Evolutionary conservation across 1,140 invertebrate species (phyloP), one percentile per base, ranked within the genome.

Genomic region (Drosophila grimshawi): DNA sequence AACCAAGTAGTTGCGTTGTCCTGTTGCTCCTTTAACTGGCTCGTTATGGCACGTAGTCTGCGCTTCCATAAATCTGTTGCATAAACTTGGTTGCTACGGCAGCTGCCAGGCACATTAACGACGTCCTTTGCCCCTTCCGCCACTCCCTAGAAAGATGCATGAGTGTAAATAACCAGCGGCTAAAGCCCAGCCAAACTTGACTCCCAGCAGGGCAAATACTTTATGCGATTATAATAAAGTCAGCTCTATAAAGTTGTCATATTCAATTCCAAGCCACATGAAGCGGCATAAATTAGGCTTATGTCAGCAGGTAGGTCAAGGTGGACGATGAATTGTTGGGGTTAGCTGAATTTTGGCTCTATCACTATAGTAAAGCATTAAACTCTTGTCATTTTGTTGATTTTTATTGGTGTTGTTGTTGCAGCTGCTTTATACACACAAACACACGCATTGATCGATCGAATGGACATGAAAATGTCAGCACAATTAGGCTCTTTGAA

Each of bases 171-270:
- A 49, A 41, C 35, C 66, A 7, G 45, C 5, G 27, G 33, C 60
- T 30, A 11, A 11, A 37, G 49, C n/a, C 37, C 37, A 11, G n/a
- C 19, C 19, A 53, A 64, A 19, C 30, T 63, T 46, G 19, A 30
- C 59, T 53, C 51, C 65, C 73, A 68, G 81, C 75, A 81, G 61
- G 76, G 67, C 80, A 66, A 76, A 82, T 86, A 78, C 68, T 89
- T 83, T 89, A 89, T 88, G 83, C 80, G 85, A 83, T 89, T 83
- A 88, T 89, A 88, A 88, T 83, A 88, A 88, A 88, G 83, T 85
- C 70, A 80, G 85, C 77, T 85, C 80, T 72, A 88, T 89, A 88
- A 89, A 88, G 74, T 89, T 85, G 70, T 83, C 85, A 81, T 81
- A 89, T 89, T 89, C 78, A 89, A 88, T 88, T 83, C 85, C 66